Conservation (phyloP, 2,797 vertebrate species). For the Spinus olivaceus region DNA sequence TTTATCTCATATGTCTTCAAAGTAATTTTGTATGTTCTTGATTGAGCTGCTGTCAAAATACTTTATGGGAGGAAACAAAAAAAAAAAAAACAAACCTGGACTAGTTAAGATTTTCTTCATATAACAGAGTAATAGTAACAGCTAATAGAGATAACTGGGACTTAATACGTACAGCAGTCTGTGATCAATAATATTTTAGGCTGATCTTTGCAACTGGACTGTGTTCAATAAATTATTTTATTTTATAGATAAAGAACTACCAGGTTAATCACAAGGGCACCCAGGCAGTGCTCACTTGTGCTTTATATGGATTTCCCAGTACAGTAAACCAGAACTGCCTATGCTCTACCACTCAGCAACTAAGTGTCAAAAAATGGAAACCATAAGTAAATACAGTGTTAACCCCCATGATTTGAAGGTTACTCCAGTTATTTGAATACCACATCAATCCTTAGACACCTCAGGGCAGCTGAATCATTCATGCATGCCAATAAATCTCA, state of each 20-base stretch:
- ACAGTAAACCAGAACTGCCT: background rate
- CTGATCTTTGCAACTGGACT: background rate
- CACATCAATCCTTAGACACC: constrained; percentile 21
- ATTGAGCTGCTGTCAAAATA: background rate
- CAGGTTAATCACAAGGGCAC: background rate
- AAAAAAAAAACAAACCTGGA: background rate
- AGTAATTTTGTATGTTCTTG: background rate
- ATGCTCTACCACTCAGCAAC: background rate
- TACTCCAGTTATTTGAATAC: background rate
- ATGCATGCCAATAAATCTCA: background rate
- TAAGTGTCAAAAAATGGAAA: constrained; percentile 34
- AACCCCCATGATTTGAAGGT: constrained; percentile 7
- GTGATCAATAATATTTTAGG: background rate
- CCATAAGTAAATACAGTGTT: background rate
- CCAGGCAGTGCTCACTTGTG: background rate
- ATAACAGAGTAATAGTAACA: background rate
- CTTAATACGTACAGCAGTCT: background rate
- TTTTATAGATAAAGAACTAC: background rate
- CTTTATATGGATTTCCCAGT: background rate
- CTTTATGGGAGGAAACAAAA: background rate
- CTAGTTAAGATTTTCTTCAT: background rate
- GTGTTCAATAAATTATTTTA: background rate
- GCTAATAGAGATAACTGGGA: background rate
- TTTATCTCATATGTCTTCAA: background rate
- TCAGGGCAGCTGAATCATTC: constrained; percentile 36